Evolutionary conservation across 1,140 invertebrate genomes (phyloP).

Genomic region (Zaprionus ghesquierei): DNA sequence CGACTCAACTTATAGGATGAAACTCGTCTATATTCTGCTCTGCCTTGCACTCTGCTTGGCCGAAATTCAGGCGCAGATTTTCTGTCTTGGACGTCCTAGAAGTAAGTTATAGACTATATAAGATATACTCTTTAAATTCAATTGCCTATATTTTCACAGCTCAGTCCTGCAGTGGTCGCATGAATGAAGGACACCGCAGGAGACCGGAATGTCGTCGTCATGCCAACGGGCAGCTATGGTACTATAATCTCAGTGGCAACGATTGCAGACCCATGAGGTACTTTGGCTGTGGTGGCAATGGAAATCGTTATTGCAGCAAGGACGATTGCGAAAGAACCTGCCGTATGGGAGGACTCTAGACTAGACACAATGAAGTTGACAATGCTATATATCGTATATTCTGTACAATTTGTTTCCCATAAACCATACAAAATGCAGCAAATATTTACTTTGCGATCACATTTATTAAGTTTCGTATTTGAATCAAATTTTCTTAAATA

Average conservation of each 20-base stretch:
- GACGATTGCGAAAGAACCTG: background rate
- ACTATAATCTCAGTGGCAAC: background rate
- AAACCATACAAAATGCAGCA: too few species aligned
- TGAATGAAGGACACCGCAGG: background rate
- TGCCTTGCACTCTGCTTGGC: background rate
- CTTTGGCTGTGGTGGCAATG: conserved; percentile 17
- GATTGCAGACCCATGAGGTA: conserved; percentile 9
- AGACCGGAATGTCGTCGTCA: background rate
- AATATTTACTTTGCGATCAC: conserved; percentile 72
- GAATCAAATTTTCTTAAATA: conserved; percentile 79
- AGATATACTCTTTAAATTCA: background rate
- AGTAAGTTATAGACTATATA: background rate
- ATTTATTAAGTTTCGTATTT: conserved; percentile 82
- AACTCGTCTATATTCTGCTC: background rate
- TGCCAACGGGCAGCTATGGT: conserved; percentile 5
- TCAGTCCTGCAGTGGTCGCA: background rate
- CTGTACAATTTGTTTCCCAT: too few species aligned
- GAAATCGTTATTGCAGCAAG: conserved; percentile 15
- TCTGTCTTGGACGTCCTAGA: background rate
- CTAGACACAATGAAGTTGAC: background rate
- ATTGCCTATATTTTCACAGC: background rate
- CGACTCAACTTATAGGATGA: background rate
- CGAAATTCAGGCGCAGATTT: background rate
- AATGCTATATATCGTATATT: too few species aligned
- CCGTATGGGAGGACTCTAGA: background rate